These are phyloP conservation scores for Marcusenius ussheri DNA, from an alignment of 2,113 vertebrate species.

Conservation along the genomic window DNA sequence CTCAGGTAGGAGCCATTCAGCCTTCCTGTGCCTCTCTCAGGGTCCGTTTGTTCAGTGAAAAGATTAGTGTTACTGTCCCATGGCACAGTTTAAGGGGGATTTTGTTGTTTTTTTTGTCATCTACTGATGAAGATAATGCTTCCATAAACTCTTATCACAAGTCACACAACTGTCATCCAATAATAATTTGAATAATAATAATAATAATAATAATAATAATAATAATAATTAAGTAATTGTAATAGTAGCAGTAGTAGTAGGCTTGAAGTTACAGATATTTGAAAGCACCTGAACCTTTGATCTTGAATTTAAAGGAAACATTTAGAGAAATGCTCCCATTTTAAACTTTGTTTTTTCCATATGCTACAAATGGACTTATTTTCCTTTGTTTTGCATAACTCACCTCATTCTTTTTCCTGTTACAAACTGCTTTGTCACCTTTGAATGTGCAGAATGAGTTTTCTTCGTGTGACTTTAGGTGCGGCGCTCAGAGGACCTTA, in stretches of 20 bases:
- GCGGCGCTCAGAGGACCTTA: not conserved
- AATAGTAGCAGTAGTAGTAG: not conserved
- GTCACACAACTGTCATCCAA: not conserved
- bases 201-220: too few relatives aligned
- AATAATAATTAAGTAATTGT: not conserved
- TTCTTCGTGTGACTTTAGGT: not conserved
- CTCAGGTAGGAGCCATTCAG: conserved; percentile 72
- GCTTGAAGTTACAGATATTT: not conserved
- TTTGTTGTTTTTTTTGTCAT: not conserved
- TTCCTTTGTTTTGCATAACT: not conserved
- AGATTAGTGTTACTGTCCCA: not conserved
- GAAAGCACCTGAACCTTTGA: not conserved
- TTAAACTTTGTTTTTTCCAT: not conserved
- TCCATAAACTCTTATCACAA: not conserved
- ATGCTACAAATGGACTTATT: not conserved
- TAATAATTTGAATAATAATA: not conserved
- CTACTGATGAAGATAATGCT: not conserved
- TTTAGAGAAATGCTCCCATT: not conserved
- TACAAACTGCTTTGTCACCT: not conserved
- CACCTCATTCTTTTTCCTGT: not conserved
- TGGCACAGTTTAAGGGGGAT: not conserved
- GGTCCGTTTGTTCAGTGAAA: not conserved
- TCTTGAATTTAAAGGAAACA: not conserved
- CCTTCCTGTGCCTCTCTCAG: not conserved
- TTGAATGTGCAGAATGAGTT: not conserved